Percentiles rank a stretch among this genome's conserved stretches.
These are phyloP conservation scores for Drosophila prosaltans DNA, from an alignment of 1,140 invertebrate species.

Conservation along the genomic window DNA sequence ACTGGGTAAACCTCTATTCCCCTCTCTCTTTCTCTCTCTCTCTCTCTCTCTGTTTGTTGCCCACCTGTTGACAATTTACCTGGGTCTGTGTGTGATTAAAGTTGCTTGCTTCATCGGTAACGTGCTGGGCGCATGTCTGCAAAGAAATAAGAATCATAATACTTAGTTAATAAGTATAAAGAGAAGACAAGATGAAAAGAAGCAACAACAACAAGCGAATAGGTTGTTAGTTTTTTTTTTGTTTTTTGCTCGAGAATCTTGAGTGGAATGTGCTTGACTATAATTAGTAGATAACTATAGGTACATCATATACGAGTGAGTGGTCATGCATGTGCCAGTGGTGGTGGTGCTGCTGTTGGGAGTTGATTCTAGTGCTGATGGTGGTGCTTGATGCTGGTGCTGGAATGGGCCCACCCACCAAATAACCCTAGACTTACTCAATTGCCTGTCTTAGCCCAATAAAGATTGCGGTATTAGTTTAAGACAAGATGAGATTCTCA, in stretches of 20 bases:
- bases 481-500: conserved; percentile 39
- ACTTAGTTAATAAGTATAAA: conserved; percentile 36
- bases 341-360: conserved; percentile 5
- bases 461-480: conserved; percentile 48
- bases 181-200: conserved; percentile 21
- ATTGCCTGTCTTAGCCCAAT: conserved; percentile 34
- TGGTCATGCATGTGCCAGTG: conserved; percentile 48
- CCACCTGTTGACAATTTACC: conserved; percentile 70
- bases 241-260: conserved; percentile 49
- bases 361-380: too few relatives aligned
- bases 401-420: conserved; percentile 38
- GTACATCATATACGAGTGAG: conserved; percentile 49
- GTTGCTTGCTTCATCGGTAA: conserved; percentile 77
- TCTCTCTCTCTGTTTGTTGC: conserved; percentile 18
- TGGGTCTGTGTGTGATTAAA: conserved; percentile 77
- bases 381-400: conserved; percentile 14
- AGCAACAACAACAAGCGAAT: conserved; percentile 12
- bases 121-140: conserved; percentile 75
- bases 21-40: conserved; percentile 9
- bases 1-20: conserved; percentile 50
- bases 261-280: conserved; percentile 62
- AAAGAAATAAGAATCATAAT: conserved; percentile 53
- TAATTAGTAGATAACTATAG: conserved; percentile 69
- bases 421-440: conserved; percentile 40
- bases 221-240: conserved; percentile 53